A percentile compares a stretch with the other conserved stretches of the same genome.
Evolutionary conservation across 2,797 vertebrate species (phyloP).

Genomic region (Lophius americanus): DNA sequence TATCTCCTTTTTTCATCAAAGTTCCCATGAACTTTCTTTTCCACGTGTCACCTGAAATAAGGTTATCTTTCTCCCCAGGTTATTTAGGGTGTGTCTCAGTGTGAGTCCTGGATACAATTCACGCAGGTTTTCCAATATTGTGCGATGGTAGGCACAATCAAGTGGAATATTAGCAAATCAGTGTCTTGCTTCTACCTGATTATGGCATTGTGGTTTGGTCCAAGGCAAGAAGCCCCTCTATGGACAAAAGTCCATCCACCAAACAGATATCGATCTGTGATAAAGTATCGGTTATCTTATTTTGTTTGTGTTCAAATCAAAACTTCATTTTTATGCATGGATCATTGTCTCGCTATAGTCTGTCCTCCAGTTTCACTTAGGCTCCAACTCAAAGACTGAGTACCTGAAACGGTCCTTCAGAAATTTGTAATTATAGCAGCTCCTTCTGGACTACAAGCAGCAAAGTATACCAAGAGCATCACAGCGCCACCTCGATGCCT

Average conservation of each 20-base stretch:
- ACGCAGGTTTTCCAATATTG: conserved; percentile 15
- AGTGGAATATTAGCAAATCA: conserved; percentile 37
- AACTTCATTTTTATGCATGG: too few relatives aligned
- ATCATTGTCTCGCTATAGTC: too few relatives aligned
- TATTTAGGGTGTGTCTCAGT: conserved; percentile 17
- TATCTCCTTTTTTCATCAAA: conserved; percentile 45
- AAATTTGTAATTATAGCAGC: too few relatives aligned
- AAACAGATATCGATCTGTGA: too few relatives aligned
- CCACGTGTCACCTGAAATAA: conserved; percentile 47
- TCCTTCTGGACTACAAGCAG: too few relatives aligned
- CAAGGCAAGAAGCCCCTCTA: not conserved
- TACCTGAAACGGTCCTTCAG: too few relatives aligned
- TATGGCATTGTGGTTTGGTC: not conserved
- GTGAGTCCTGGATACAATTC: conserved; percentile 19
- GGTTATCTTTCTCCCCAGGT: conserved; percentile 33
- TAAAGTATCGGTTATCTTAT: too few relatives aligned
- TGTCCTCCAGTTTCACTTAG: too few relatives aligned
- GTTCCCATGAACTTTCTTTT: conserved; percentile 55
- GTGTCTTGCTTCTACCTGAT: conserved; percentile 25
- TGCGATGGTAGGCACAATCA: conserved; percentile 39
- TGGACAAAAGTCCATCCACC: not conserved
- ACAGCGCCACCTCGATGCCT: too few relatives aligned
- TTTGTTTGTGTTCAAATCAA: too few relatives aligned
- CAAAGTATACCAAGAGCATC: too few relatives aligned
- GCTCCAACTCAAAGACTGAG: too few relatives aligned